Base-by-base conservation (phyloP, 2,113 vertebrate species). In the Astatotilapia flaviijosephi region DNA sequence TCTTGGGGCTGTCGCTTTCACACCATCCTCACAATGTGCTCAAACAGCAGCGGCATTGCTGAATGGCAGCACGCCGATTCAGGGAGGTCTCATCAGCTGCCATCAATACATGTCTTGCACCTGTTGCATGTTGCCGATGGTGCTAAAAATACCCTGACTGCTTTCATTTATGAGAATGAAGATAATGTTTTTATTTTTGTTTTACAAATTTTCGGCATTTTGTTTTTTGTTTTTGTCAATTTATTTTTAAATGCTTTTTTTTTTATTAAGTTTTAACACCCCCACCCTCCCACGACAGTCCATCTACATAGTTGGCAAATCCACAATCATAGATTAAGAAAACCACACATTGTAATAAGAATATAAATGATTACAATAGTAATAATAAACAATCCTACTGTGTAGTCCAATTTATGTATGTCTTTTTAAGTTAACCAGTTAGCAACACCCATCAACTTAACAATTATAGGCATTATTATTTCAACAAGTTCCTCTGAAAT, bases 1-100 rank as follows among this genome's bases (percentile, higher is more conserved):
- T 94, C 95, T 93, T 12, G 49, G 70, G 89, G 91, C 92, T 89
- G 93, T 70, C 65, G 88, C 94, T 93, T 95, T 95, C 92, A 95
- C 94, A 93, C 90, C 73, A 47, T 15, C 26, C 81, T 90, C 83
- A 94, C 95, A 95, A 94, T 87, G 88, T 42, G 80, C 90, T 94
- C 90, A 94, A 93, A 91, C 87, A 73, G 79, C 42, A 31, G 73
- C 37, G n/a, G 62, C 33, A 15, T 14, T 2, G 49, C 85, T 93
- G 92, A 94, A 94, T 94, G 82, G 92, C 90, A 56, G 86, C 83
- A 86, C 68, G 87, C 91, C 92, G 87, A 92, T 85, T 84, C 89
- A 90, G 79, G 93, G 86, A 89, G 89, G 90, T 90, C 91, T 88
- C 75, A 65, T 79, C 87, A 80, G 83, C 80, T 49, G 14, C 82